These are phyloP conservation scores for Notamacropus eugenii DNA, from an alignment of 2,797 vertebrate genomes.

Conservation along the genomic window DNA sequence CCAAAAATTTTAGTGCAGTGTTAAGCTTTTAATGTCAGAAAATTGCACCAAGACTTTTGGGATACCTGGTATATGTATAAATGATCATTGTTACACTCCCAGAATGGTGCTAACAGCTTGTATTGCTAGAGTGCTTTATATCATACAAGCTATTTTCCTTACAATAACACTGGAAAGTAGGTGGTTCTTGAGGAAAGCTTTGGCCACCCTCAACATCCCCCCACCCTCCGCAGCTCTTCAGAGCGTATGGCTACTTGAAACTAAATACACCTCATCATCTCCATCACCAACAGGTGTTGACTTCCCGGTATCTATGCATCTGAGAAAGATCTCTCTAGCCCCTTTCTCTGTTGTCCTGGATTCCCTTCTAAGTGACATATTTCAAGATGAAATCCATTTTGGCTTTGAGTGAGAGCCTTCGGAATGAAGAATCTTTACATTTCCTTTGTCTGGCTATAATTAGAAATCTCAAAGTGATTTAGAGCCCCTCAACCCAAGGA, in stretches of 20 bases:
- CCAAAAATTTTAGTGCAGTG: not conserved
- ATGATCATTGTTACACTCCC: not conserved
- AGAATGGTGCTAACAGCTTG: not conserved
- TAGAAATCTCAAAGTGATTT: not conserved
- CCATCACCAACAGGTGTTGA: not conserved
- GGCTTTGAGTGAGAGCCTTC: constrained; percentile 67
- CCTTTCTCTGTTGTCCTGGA: not conserved
- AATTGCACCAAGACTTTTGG: not conserved
- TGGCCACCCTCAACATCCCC: not conserved
- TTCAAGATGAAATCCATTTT: constrained; percentile 66
- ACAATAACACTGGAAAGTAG: not conserved
- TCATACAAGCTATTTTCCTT: not conserved
- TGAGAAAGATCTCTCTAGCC: accelerated
- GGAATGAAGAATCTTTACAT: constrained; percentile 50
- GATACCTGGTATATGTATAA: not conserved
- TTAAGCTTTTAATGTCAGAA: not conserved
- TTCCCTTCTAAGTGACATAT: constrained; percentile 17
- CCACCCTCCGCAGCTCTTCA: not conserved
- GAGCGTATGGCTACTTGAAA: not conserved
- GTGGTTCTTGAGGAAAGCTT: not conserved
- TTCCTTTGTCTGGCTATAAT: constrained; percentile 60
- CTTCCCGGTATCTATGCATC: not conserved
- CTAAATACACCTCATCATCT: not conserved
- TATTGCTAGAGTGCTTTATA: not conserved
- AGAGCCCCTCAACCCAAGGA: not conserved